These are phyloP conservation scores for Oscheius onirici DNA, from an alignment of 2,888 invertebrate genomes.

Conservation along the genomic window DNA sequence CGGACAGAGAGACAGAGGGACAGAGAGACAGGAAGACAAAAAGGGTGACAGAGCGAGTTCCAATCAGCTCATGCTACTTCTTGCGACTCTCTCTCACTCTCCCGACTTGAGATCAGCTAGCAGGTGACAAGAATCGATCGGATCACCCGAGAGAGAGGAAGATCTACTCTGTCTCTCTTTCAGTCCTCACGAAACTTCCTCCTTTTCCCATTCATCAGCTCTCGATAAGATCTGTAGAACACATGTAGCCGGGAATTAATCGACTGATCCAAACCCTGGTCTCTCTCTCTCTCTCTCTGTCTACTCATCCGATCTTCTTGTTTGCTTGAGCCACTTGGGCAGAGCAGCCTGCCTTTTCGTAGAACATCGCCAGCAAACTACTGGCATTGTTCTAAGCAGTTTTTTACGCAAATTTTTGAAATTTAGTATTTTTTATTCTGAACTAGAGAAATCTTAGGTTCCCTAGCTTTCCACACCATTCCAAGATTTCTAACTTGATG, in stretches of 20 bases:
- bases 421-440: too few species aligned
- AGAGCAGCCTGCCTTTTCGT: too few species aligned
- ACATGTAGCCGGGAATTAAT: neutral
- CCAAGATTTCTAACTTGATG: too few species aligned
- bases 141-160: neutral
- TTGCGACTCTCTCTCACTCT: neutral
- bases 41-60: neutral
- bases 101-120: neutral
- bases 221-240: neutral
- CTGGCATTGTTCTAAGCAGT: too few species aligned
- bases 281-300: neutral
- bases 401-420: too few species aligned
- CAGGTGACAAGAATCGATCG: conserved; percentile 10
- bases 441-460: too few species aligned
- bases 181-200: neutral
- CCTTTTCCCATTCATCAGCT: neutral
- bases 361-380: too few species aligned
- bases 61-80: neutral
- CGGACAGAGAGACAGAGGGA: conserved; percentile 1
- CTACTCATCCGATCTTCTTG: neutral
- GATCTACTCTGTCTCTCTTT: too few species aligned
- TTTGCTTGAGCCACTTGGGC: too few species aligned
- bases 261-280: neutral
- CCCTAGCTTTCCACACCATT: too few species aligned
- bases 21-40: neutral